Evolutionary conservation across 2,888 invertebrate genomes (phyloP), one percentile per base, ranked within the genome.

Genomic region (Teleiodes luculella): DNA sequence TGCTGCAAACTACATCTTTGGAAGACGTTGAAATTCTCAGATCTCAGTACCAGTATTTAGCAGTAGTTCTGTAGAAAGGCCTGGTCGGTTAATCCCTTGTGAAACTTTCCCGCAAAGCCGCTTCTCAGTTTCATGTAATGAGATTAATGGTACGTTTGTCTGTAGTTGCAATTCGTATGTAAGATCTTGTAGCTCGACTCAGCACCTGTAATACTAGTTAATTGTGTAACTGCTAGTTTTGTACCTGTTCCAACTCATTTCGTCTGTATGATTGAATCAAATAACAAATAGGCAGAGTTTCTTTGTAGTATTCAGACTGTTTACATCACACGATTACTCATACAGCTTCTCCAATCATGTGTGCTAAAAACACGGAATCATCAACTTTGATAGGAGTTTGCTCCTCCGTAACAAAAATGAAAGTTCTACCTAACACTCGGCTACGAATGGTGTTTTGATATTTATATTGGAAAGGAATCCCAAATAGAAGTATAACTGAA

Each of bases 291-390:
- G n/a, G n/a, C n/a, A n/a, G n/a, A n/a, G n/a, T n/a, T n/a, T n/a
- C n/a, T n/a, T n/a, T n/a, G n/a, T n/a, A n/a, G n/a, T n/a, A n/a
- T n/a, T n/a, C n/a, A n/a, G n/a, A 52, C 41, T 43, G 45, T 56
- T 56, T 56, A 45, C 56, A 53, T 56, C 53, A 53, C 18, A 1
- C 41, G 31, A 56, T 56, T 56, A 53, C 20, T 20, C n/a, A n/a
- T n/a, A n/a, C n/a, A n/a, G n/a, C n/a, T n/a, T n/a, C n/a, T n/a
- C n/a, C n/a, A n/a, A n/a, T n/a, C n/a, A n/a, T n/a, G n/a, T n/a
- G n/a, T n/a, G n/a, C n/a, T n/a, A n/a, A n/a, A n/a, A n/a, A n/a
- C n/a, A n/a, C n/a, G n/a, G n/a, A n/a, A n/a, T n/a, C n/a, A n/a
- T n/a, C n/a, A n/a, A n/a, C n/a, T n/a, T n/a, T n/a, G n/a, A n/a